phyloP scores from a whole-genome alignment of 2,888 invertebrate species.

The Venustoraphidia nigricollis region DNA sequence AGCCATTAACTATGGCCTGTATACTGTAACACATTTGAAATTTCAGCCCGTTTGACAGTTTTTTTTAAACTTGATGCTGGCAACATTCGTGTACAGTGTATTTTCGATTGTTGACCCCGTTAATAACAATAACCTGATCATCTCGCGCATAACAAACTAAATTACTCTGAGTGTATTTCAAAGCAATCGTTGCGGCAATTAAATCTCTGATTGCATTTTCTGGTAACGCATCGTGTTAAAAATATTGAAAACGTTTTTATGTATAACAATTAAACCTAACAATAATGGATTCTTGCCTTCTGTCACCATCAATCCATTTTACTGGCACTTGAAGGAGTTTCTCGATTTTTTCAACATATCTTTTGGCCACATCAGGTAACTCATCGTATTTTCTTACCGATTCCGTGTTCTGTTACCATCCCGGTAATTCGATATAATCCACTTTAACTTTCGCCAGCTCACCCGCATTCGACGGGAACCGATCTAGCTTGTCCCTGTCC shows the following conservation, averaged over 20 bases:
- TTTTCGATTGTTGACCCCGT: conserved; percentile 97
- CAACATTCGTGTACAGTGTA: conserved; percentile 90
- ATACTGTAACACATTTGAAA: conserved; percentile 86
- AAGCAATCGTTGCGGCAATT: conserved; percentile 86
- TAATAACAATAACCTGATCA: conserved; percentile 87
- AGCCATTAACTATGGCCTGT: conserved; percentile 94
- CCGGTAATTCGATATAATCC: conserved; percentile 75
- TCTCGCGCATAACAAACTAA: conserved; percentile 93
- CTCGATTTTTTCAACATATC: conserved; percentile 72
- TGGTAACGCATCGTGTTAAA: conserved; percentile 42
- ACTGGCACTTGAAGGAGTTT: conserved; percentile 72
- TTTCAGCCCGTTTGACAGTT: conserved; percentile 81
- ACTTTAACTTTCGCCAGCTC: conserved; percentile 64
- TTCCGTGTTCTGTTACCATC: conserved; percentile 75
- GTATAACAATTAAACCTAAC: conserved; percentile 2
- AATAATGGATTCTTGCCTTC: conserved; percentile 84
- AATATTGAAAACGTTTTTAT: no score
- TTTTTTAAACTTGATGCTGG: conserved; percentile 67
- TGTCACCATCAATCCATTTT: conserved; percentile 94
- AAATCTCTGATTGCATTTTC: conserved; percentile 72
- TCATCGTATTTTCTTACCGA: conserved; percentile 61
- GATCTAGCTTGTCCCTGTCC: conserved; percentile 62
- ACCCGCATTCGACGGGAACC: conserved; percentile 71
- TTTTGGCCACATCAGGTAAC: conserved; percentile 68
- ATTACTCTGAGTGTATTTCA: conserved; percentile 97